Evolutionary conservation across 2,113 vertebrate species (phyloP).

Genomic region (Vidua chalybeata): DNA sequence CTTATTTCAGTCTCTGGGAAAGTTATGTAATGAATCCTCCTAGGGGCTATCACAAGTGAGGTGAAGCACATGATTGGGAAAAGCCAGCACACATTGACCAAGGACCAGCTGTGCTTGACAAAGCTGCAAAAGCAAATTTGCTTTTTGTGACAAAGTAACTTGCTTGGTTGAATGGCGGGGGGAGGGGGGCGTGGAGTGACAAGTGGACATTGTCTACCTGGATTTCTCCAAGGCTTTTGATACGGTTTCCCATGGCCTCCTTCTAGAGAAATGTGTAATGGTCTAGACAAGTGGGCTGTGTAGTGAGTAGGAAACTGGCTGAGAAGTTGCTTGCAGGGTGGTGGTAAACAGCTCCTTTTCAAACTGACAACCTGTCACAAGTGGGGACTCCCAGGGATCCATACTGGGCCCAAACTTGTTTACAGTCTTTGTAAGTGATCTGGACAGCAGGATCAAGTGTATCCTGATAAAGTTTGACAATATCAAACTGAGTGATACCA

Average conservation of each 20-base stretch:
- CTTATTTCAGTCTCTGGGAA: not conserved
- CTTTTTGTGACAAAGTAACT: not conserved
- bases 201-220: not conserved
- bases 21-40: not conserved
- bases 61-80: not conserved
- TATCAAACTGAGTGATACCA: not conserved
- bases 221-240: not conserved
- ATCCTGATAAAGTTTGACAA: not conserved
- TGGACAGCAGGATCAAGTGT: not conserved
- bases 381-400: not conserved
- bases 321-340: not conserved
- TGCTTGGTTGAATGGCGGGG: not conserved
- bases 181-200: accelerated
- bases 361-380: not conserved
- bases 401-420: not conserved
- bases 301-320: not conserved
- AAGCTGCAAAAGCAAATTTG: not conserved
- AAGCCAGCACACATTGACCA: not conserved
- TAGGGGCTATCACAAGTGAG: not conserved
- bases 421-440: not conserved
- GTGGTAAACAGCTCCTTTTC: not conserved
- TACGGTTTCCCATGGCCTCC: not conserved
- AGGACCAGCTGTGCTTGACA: not conserved
- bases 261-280: not conserved
- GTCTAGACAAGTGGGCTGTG: not conserved